phyloP scores from a whole-genome alignment of 2,113 vertebrate genomes.

The Sphaerodactylus townsendi region DNA sequence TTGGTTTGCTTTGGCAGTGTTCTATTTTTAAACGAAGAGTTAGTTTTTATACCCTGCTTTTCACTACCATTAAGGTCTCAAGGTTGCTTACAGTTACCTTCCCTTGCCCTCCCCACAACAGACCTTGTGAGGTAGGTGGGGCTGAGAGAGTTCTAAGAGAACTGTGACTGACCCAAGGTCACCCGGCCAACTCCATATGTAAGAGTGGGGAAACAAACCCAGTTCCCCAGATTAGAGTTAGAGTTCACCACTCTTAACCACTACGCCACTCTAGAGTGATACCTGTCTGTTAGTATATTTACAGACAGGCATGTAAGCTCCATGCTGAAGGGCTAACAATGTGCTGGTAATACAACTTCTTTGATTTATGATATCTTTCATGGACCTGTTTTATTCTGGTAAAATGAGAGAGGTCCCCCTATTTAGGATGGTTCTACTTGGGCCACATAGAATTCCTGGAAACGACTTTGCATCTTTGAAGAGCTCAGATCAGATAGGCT shows the following conservation, averaged over 20 bases:
- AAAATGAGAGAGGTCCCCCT: neutral
- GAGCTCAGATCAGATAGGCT: neutral
- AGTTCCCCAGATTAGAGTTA: no score
- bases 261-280: no score
- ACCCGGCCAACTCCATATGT: no score
- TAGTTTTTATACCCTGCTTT: no score
- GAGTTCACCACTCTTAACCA: no score
- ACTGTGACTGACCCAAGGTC: no score
- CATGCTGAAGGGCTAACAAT: neutral
- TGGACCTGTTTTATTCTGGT: neutral
- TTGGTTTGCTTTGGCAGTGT: neutral
- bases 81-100: no score
- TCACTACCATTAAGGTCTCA: no score
- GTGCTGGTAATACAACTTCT: neutral
- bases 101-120: no score
- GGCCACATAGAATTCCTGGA: neutral
- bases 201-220: no score
- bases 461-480: neutral
- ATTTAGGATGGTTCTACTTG: neutral
- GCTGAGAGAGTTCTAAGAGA: no score
- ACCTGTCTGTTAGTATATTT: neutral
- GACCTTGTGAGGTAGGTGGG: no score
- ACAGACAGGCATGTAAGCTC: neutral
- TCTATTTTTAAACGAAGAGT: neutral
- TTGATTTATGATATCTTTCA: neutral